Evolutionary conservation across 2,797 vertebrate genomes (phyloP), one percentile per base, ranked within the genome.

Genomic region (Lindbergichthys nudifrons): DNA sequence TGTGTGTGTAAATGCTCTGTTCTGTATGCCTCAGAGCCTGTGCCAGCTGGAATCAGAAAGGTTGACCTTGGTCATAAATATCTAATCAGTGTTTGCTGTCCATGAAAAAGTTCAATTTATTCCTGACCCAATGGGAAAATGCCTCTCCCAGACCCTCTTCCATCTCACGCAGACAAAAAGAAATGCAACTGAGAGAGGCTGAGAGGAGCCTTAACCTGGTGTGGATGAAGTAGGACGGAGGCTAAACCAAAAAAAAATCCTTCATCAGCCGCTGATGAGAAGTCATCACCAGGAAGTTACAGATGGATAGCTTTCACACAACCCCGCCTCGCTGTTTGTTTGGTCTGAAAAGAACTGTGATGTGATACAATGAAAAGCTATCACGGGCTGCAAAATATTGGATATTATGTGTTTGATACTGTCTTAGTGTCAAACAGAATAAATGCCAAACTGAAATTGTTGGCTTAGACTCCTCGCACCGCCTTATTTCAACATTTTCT

Each of bases 61-160:
- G 90, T 92, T 93, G 91, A 92, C 88, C 90, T 90, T 92, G 90
- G 92, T 93, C 91, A 93, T 93, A 94, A 93, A 93, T 92, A 92
- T 92, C 88, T 91, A 92, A 93, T 92, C 92, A 93, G 91, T 92
- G 92, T 92, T 93, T 94, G 92, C 91, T 90, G 92, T 92, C 91
- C 89, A 92, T 93, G 92, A 93, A 93, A 92, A 94, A 92, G 90
- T 92, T 94, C 92, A 92, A 93, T 93, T 93, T 92, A 93, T 93
- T 93, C 89, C 89, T 92, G 90, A 93, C 90, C 92, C 91, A 88
- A 90, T 92, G 92, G 91, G 91, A 92, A 93, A 92, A 90, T 85
- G 90, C 80, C 75, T 90, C 81, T 89, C 81, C 65, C 86, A 87
- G 87, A 84, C 72, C 85, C 79, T 82, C 74, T 80, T 75, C 80